These are phyloP conservation scores for Philhelius pedissequus DNA, from an alignment of 2,888 invertebrate species.

Conservation along the genomic window DNA sequence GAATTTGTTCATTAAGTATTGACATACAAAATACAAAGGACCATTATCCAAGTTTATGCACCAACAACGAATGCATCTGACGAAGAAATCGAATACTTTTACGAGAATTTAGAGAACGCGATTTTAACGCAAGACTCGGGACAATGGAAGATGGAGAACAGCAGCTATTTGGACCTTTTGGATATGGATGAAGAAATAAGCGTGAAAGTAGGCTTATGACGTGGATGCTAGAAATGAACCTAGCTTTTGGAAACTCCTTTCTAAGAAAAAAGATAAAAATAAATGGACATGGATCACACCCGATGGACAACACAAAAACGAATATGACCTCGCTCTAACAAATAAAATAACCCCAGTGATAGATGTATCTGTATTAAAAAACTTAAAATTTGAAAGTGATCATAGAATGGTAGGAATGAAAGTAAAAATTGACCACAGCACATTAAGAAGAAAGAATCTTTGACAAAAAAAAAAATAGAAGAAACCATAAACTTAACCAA, in stretches of 20 bases:
- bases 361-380: background rate
- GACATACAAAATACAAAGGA: background rate
- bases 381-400: background rate
- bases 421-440: background rate
- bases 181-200: background rate
- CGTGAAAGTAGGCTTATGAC: background rate
- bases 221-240: background rate
- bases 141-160: background rate
- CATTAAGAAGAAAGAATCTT: background rate
- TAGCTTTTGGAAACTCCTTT: background rate
- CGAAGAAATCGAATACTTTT: background rate
- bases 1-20: background rate
- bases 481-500: too few species aligned
- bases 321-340: background rate
- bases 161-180: background rate
- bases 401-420: background rate
- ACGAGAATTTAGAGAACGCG: background rate
- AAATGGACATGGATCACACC: background rate
- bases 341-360: background rate
- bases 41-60: background rate
- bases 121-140: background rate
- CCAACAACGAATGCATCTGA: background rate
- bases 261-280: background rate
- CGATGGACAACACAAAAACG: background rate
- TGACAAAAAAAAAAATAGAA: too few species aligned